phyloP scores from a whole-genome alignment of 2,888 invertebrate genomes.

The Adela reaumurella region DNA sequence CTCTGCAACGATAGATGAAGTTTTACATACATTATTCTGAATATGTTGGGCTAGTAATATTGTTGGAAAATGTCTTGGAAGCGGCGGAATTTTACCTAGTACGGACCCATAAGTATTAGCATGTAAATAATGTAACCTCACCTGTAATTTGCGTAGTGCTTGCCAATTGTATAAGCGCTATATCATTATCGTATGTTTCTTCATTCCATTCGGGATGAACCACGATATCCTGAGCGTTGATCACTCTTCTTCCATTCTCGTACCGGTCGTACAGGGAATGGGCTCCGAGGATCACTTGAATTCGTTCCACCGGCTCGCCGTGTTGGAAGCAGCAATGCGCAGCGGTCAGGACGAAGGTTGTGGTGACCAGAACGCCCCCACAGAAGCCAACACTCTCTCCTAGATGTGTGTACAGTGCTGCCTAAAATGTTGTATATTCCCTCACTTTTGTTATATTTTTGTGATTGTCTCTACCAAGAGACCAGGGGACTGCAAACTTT shows the following conservation, averaged over 20 bases:
- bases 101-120: too few species aligned
- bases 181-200: conserved; percentile 27
- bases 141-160: conserved; percentile 36
- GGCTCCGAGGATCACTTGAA: conserved; percentile 39
- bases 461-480: too few species aligned
- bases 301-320: conserved; percentile 24
- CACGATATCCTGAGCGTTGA: conserved; percentile 32
- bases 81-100: too few species aligned
- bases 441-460: too few species aligned
- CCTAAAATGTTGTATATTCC: conserved; percentile 17
- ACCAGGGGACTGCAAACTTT: too few species aligned
- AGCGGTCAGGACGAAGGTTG: conserved; percentile 46
- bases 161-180: conserved; percentile 34
- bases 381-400: conserved; percentile 46
- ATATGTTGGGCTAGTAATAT: too few species aligned
- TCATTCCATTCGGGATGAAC: conserved; percentile 34
- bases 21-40: too few species aligned
- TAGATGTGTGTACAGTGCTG: conserved; percentile 36
- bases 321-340: conserved; percentile 50
- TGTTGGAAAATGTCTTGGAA: too few species aligned
- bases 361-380: conserved; percentile 42
- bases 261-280: conserved; percentile 45
- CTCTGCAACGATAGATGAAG: too few species aligned
- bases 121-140: too few species aligned
- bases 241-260: conserved; percentile 41